Percentiles rank a stretch among this genome's conserved stretches.
These are phyloP conservation scores for Choloepus hoffmanni DNA, from an alignment of 2,113 vertebrate species.

Conservation along the genomic window DNA sequence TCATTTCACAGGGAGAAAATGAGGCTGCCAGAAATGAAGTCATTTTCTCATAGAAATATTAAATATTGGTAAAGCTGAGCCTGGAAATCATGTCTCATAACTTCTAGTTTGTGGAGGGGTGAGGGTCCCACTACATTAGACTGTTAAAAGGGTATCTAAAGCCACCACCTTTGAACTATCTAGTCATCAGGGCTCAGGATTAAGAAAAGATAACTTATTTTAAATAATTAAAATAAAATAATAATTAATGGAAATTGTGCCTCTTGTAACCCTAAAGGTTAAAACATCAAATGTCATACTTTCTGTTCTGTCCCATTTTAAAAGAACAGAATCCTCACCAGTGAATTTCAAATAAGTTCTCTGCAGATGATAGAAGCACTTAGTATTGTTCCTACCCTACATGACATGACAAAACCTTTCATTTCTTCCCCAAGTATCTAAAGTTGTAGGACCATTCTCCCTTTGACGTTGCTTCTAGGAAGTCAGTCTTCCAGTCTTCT, in stretches of 20 bases:
- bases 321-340: not conserved
- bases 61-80: not conserved
- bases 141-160: not conserved
- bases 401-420: not conserved
- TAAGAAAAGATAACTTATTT: not conserved
- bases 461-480: slow-evolving; percentile 14
- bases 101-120: not conserved
- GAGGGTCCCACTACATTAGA: not conserved
- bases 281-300: not conserved
- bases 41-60: not conserved
- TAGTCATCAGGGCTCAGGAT: not conserved
- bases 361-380: not conserved
- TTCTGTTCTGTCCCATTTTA: not conserved
- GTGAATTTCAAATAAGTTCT: not conserved
- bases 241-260: not conserved
- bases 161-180: not conserved
- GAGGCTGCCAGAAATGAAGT: not conserved
- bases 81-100: not conserved
- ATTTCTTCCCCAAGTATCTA: not conserved
- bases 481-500: not conserved
- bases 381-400: not conserved
- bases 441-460: not conserved
- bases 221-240: not conserved
- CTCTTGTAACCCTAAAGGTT: not conserved
- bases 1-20: slow-evolving; percentile 48